Evolutionary conservation across 2,113 vertebrate genomes (phyloP), one percentile per base, ranked within the genome.

Genomic region (Heterotis niloticus): DNA sequence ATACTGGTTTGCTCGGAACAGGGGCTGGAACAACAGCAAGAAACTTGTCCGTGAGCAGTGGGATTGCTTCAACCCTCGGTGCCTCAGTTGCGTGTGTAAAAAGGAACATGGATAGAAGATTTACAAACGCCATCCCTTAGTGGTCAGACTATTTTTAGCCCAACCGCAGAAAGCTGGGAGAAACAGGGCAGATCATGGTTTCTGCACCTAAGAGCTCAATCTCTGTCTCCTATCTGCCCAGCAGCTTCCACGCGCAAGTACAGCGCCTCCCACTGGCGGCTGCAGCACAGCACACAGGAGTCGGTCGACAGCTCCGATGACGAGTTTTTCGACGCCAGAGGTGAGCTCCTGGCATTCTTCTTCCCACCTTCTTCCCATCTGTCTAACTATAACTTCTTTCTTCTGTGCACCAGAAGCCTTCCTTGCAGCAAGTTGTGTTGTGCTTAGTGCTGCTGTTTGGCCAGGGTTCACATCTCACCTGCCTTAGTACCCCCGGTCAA

Each of bases 241-340:
- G 90, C 84, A 88, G 92, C 87, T 75, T 79, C 85, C 0, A 71
- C 76, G 7, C 74, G 87, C 71, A 89, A 81, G n/a, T 89, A 89
- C 60, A 88, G 90, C 68, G 85, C 88, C 0, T 60, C 89, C 76
- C 91, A 91, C 79, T 91, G 92, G 92, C 92, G 90, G 81, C 81
- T 93, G 87, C 92, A 90, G 85, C 90, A 88, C 18, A 86, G 92
- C 80, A 88, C 93, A 24, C 88, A 89, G 0, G 93, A 95, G 82
- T 93, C 94, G 0, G 91, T 93, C 77, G 95, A 95, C 82, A 95
- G 94, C 86, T 95, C 94, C 0, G 95, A 96, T 7, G 95, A 96
- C 78, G 95, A 96, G 86, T 96, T 95, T 90, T 96, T 95, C 0
- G 94, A 96, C 81, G 95, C 95, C 0, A 88, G 93, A 92, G 95